phyloP scores from a whole-genome alignment of 2,888 invertebrate species.

The Synergus gifuensis region DNA sequence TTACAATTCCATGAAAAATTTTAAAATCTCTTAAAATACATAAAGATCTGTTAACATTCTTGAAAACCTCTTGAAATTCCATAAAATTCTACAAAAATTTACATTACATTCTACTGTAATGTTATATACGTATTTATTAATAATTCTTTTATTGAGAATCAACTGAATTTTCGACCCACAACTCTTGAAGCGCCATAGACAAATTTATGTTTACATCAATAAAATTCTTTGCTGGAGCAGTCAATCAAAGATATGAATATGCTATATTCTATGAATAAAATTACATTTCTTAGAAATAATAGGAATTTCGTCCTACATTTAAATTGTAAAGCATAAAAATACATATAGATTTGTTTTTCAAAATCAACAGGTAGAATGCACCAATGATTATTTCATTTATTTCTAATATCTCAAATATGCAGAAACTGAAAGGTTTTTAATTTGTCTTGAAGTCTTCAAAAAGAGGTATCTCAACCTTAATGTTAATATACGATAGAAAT shows the following conservation, averaged over 20 bases:
- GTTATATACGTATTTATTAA: neutral
- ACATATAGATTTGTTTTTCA: neutral
- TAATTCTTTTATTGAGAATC: neutral
- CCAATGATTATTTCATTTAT: neutral
- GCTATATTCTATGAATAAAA: slow-evolving; percentile 10
- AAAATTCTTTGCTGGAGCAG: neutral
- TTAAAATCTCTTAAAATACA: neutral
- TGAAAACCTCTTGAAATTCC: too few species aligned
- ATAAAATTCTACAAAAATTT: neutral
- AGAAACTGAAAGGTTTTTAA: neutral
- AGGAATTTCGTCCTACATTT: neutral
- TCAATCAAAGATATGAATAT: neutral
- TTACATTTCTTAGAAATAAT: neutral
- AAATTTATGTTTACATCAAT: neutral
- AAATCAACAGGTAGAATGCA: neutral
- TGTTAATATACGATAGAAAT: neutral
- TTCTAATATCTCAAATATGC: neutral
- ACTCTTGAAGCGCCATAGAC: neutral
- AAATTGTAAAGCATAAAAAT: slow-evolving; percentile 6
- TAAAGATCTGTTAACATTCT: too few species aligned
- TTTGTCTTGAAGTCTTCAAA: neutral
- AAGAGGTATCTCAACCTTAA: neutral
- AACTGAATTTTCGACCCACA: slow-evolving; percentile 3
- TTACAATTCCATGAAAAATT: too few species aligned
- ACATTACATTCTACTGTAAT: neutral